Evolutionary conservation across 2,113 vertebrate species (phyloP).

Genomic region (Chamaetylas fuelleborni): DNA sequence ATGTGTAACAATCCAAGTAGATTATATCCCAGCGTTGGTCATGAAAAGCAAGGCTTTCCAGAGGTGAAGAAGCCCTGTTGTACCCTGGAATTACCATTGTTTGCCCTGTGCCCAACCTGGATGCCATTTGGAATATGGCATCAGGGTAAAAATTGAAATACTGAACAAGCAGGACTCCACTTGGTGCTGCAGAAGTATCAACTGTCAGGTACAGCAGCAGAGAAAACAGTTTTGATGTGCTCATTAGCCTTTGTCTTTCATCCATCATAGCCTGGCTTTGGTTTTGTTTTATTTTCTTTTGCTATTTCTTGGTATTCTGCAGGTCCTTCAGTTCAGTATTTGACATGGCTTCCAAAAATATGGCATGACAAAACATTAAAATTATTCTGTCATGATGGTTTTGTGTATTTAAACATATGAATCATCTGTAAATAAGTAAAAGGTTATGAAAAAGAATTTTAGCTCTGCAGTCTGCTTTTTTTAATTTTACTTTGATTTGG

Average conservation of each 20-base stretch:
- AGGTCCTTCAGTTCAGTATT: not conserved
- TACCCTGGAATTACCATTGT: not conserved
- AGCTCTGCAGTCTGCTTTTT: not conserved
- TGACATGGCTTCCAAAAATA: conserved; percentile 20
- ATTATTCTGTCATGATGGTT: not conserved
- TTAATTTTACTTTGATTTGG: conserved; percentile 28
- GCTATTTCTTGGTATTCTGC: not conserved
- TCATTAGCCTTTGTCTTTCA: not conserved
- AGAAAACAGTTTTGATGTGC: not conserved
- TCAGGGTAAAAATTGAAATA: not conserved
- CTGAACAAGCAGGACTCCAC: not conserved
- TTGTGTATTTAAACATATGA: not conserved
- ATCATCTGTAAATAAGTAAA: conserved; percentile 21
- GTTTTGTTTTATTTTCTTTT: not conserved
- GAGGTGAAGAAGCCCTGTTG: not conserved
- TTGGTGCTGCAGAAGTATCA: not conserved
- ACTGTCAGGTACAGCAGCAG: not conserved
- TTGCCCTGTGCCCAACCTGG: not conserved
- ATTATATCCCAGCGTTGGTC: not conserved
- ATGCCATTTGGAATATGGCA: not conserved
- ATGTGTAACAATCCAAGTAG: not conserved
- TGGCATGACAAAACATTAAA: not conserved
- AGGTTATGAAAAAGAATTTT: conserved; percentile 5
- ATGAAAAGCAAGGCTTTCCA: not conserved
- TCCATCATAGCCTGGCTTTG: not conserved